A percentile compares a stretch with the other conserved stretches of the same genome.
Conservation (phyloP, 2,797 vertebrate species). For the Leuciscus waleckii region DNA sequence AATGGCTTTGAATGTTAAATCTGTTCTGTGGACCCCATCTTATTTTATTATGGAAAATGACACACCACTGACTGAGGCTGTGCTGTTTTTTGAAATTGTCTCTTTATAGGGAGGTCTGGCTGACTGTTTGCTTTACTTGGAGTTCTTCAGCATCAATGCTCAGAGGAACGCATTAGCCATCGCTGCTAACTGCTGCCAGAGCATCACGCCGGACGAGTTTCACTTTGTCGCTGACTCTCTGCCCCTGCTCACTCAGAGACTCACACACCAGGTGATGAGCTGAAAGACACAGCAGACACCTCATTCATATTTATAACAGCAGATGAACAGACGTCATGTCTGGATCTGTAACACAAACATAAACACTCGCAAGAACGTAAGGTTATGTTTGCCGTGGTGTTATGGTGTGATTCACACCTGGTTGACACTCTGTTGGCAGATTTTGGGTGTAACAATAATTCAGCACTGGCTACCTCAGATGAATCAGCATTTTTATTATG, state of each 20-base stretch:
- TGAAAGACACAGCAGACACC: neutral
- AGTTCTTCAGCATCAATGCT: constrained; percentile 99
- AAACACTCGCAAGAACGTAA: neutral
- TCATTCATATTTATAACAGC: neutral
- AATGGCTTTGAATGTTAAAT: neutral
- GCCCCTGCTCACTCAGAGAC: constrained; percentile 95
- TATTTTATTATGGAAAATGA: neutral
- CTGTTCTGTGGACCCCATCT: neutral
- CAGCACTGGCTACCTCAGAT: neutral
- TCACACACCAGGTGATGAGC: constrained; percentile 92
- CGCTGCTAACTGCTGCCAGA: constrained; percentile 99
- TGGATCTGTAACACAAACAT: neutral
- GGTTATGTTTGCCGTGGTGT: neutral
- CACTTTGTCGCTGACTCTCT: constrained; percentile 99
- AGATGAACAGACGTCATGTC: neutral
- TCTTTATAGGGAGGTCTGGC: constrained; percentile 90
- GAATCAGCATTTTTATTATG: constrained; percentile 14
- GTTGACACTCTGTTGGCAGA: neutral
- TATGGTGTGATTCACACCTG: neutral
- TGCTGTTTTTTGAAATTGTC: neutral
- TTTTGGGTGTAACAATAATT: neutral
- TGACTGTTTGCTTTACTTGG: constrained; percentile 96
- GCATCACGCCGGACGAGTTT: constrained; percentile 98
- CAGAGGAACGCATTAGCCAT: constrained; percentile 99
- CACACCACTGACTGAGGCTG: neutral